A percentile compares a stretch with the other conserved stretches of the same genome.
phyloP scores from a whole-genome alignment of 2,113 vertebrate genomes.

The Chlorocebus sabaeus region DNA sequence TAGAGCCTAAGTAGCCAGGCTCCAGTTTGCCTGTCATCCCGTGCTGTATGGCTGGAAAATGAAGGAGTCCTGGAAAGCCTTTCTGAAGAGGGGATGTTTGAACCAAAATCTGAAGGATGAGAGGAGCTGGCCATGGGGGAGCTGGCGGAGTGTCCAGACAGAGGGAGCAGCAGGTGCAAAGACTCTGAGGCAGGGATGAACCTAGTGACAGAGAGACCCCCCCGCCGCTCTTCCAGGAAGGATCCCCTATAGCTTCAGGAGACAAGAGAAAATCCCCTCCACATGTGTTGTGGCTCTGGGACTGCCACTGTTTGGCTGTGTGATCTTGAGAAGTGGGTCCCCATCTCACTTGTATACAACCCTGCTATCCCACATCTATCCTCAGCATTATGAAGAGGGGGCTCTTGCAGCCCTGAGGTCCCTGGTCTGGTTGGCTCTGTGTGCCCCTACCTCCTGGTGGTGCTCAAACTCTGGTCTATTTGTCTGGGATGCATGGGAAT shows the following conservation, averaged over 20 bases:
- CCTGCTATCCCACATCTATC: neutral
- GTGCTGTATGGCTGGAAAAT: neutral
- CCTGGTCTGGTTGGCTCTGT: neutral
- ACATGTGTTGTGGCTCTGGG: neutral
- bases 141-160: neutral
- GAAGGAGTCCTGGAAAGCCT: neutral
- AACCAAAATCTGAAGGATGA: neutral
- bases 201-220: neutral
- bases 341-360: accelerated
- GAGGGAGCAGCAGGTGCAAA: neutral
- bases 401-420: neutral
- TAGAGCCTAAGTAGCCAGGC: neutral
- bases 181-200: neutral
- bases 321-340: neutral
- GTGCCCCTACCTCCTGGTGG: accelerated
- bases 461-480: neutral
- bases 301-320: neutral
- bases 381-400: neutral
- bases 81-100: neutral
- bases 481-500: neutral
- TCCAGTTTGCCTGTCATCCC: neutral
- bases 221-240: neutral
- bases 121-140: neutral
- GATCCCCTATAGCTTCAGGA: neutral
- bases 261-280: neutral